Percentiles rank a stretch among this genome's conserved stretches.
Conservation (phyloP, 2,888 invertebrate genomes). For the Drosophila quinaria region DNA sequence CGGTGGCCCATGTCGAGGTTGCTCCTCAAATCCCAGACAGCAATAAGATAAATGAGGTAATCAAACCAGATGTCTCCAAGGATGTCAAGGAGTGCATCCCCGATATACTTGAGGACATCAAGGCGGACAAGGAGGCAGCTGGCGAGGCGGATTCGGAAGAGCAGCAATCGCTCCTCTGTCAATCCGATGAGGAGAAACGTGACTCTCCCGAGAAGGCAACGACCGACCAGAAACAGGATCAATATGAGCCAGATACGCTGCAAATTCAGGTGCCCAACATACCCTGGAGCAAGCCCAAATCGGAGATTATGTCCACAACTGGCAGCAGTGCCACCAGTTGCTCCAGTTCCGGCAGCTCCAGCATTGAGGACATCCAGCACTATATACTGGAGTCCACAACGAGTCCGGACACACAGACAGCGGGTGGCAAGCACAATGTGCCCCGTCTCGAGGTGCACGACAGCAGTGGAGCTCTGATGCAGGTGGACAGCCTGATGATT, state of each 20-base stretch:
- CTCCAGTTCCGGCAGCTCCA: constrained; percentile 86
- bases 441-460: constrained; percentile 91
- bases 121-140: constrained; percentile 43
- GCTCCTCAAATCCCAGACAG: constrained; percentile 61
- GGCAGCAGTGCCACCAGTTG: constrained; percentile 77
- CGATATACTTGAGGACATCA: constrained; percentile 84
- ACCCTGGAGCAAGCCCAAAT: constrained; percentile 86
- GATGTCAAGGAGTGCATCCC: constrained; percentile 84
- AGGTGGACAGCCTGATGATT: constrained; percentile 88
- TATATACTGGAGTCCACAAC: constrained; percentile 86
- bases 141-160: constrained; percentile 57
- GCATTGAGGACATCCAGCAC: constrained; percentile 85
- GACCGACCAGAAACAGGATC: constrained; percentile 63
- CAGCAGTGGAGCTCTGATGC: constrained; percentile 89
- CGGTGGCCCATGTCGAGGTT: constrained; percentile 54
- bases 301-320: constrained; percentile 86
- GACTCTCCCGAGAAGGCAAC: constrained; percentile 82
- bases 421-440: constrained; percentile 84
- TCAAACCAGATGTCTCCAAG: constrained; percentile 83
- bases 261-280: constrained; percentile 89
- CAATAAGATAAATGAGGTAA: constrained; percentile 81
- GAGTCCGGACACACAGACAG: constrained; percentile 85
- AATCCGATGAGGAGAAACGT: constrained; percentile 82
- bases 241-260: constrained; percentile 75
- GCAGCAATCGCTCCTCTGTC: constrained; percentile 67